phyloP scores from a whole-genome alignment of 2,888 invertebrate species.

The Dichetophora obliterata region DNA sequence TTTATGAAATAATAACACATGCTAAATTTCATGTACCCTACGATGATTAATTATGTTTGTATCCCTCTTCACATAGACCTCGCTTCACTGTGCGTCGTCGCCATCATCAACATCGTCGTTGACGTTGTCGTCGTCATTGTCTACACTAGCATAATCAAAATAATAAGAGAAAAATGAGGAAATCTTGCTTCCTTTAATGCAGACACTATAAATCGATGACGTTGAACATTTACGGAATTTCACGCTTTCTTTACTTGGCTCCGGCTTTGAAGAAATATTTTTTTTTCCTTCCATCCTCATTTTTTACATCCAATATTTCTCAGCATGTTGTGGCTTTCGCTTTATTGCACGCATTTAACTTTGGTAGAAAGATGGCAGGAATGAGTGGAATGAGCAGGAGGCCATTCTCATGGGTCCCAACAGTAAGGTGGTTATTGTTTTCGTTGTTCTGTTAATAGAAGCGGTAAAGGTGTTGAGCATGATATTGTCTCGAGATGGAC shows the following conservation, averaged over 20 bases:
- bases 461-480: not conserved
- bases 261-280: not conserved
- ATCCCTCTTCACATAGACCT: no score
- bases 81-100: no score
- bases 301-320: not conserved
- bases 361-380: not conserved
- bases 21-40: no score
- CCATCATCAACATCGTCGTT: not conserved
- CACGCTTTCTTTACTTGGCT: constrained; percentile 20
- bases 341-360: not conserved
- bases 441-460: no score
- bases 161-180: not conserved
- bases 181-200: not conserved
- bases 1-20: no score
- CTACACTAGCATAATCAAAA: not conserved
- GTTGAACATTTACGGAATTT: constrained; percentile 15
- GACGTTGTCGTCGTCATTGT: no score
- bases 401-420: no score
- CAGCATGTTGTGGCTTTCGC: not conserved
- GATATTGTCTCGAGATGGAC: not conserved
- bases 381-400: no score
- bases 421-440: no score
- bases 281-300: not conserved
- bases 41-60: no score
- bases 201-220: constrained; percentile 19